Percentiles rank a stretch among this genome's conserved stretches.
Evolutionary conservation across 2,113 vertebrate genomes (phyloP).

Genomic region (Lophotis ruficrista): DNA sequence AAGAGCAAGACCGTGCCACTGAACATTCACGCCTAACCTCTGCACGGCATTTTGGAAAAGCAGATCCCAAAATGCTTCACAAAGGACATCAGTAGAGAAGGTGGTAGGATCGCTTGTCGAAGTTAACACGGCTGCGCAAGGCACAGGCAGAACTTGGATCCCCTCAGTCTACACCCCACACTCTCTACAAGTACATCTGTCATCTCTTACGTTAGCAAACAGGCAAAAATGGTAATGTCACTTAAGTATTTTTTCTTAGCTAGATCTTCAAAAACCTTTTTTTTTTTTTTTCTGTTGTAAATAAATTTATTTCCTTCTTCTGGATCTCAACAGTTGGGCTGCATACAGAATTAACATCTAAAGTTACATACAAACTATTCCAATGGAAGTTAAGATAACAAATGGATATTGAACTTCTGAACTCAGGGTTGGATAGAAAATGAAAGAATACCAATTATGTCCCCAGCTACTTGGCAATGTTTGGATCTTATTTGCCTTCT

Average conservation of each 20-base stretch:
- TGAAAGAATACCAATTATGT: neutral
- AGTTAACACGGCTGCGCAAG: neutral
- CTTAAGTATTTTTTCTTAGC: neutral
- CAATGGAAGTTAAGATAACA: neutral
- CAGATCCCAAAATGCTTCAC: neutral
- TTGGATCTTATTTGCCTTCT: neutral
- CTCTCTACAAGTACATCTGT: fast-evolving
- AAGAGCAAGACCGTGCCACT: neutral
- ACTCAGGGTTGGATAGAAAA: neutral
- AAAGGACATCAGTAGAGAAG: too few species aligned
- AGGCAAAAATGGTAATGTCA: neutral
- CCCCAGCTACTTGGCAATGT: neutral
- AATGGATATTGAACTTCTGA: neutral
- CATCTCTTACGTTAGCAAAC: neutral
- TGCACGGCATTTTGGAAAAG: neutral
- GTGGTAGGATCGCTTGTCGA: neutral
- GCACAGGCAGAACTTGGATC: neutral
- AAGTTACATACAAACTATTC: neutral
- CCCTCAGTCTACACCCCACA: fast-evolving
- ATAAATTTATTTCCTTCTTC: neutral
- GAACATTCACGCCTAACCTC: neutral
- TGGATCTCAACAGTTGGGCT: neutral
- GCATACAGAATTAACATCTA: neutral
- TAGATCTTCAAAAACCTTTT: neutral
- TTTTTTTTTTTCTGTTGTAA: neutral